phyloP scores from a whole-genome alignment of 2,797 vertebrate genomes.

The Cossypha polioptera region DNA sequence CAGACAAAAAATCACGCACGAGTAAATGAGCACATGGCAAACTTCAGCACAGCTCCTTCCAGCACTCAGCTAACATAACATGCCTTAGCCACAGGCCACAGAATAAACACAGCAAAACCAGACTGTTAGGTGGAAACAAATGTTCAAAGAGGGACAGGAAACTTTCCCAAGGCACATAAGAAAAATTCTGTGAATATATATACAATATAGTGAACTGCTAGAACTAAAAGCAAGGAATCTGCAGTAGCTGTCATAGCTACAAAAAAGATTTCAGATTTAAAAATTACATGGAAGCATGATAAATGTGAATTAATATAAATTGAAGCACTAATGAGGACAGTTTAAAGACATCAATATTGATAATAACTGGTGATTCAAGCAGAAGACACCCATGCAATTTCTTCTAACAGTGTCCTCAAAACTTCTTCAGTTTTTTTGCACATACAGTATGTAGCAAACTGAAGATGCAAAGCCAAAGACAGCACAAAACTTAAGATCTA shows the following conservation, averaged over 20 bases:
- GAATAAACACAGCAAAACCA: constrained; percentile 57
- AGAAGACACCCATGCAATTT: neutral
- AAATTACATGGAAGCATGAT: neutral
- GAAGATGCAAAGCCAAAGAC: neutral
- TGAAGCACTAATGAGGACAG: neutral
- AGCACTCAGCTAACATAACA: constrained; percentile 22
- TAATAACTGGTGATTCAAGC: neutral
- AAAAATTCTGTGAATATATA: neutral
- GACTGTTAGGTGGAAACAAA: constrained; percentile 55
- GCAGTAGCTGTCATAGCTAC: neutral
- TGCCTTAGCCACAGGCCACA: constrained; percentile 42
- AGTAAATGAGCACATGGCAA: neutral
- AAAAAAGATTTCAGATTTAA: neutral
- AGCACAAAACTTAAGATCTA: neutral
- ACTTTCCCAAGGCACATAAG: constrained; percentile 7
- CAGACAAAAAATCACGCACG: neutral
- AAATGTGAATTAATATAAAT: neutral
- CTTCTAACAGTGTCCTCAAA: neutral
- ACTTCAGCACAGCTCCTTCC: constrained; percentile 8
- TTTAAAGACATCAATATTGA: neutral
- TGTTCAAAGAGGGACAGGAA: constrained; percentile 8
- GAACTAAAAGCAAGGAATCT: neutral
- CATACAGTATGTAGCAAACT: neutral
- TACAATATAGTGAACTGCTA: neutral
- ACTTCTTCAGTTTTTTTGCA: neutral